Evolutionary conservation across 2,113 vertebrate species (phyloP).

Genomic region (Oreotrochilus melanogaster): DNA sequence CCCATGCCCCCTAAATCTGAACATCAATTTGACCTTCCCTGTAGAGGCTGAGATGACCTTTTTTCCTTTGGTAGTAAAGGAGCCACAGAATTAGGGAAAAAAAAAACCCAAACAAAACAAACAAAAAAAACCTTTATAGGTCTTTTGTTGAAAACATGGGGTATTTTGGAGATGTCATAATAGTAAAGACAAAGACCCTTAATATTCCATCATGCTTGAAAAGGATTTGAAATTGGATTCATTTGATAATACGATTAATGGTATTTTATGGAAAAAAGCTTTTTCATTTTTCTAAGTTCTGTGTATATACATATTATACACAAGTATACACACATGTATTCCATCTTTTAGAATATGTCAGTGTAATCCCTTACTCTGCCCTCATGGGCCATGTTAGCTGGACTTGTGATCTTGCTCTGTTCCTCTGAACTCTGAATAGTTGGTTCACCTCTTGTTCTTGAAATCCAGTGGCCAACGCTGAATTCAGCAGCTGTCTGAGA

Average conservation of each 20-base stretch:
- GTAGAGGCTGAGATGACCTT: not conserved
- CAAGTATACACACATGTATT: too few relatives aligned
- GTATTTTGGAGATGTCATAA: not conserved
- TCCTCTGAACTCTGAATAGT: not conserved
- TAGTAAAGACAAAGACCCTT: fast-evolving
- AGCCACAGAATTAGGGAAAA: not conserved
- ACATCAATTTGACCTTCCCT: not conserved
- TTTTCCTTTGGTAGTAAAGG: not conserved
- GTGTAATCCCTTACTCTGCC: not conserved
- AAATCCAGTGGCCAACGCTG: not conserved
- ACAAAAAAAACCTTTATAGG: not conserved
- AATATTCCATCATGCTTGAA: not conserved
- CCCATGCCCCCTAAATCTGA: not conserved
- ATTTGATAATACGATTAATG: not conserved
- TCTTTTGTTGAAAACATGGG: not conserved
- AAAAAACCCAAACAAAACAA: too few relatives aligned
- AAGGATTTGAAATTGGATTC: not conserved
- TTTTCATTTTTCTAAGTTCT: not conserved
- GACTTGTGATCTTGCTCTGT: not conserved
- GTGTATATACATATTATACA: not conserved
- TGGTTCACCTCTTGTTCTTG: not conserved
- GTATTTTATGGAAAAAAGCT: fast-evolving
- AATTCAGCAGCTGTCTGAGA: not conserved
- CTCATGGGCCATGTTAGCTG: not conserved
- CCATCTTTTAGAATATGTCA: not conserved